Conservation (phyloP, 2,797 vertebrate genomes). For the Acanthurus tractus region DNA sequence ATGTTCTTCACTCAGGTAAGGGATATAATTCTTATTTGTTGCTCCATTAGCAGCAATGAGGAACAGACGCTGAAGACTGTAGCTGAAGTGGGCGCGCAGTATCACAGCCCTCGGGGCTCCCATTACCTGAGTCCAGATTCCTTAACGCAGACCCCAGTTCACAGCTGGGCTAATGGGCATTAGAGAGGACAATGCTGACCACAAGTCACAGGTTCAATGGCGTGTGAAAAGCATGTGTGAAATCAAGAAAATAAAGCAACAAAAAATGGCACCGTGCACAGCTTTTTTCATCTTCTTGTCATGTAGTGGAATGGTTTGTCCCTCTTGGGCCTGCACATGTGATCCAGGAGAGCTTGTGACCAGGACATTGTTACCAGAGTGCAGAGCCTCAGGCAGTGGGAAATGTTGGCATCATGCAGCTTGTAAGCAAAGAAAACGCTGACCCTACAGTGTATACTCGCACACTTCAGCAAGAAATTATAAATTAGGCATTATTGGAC, state of each 20-base stretch:
- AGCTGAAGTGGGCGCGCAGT: background rate
- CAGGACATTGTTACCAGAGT: constrained; percentile 22
- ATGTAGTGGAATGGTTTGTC: background rate
- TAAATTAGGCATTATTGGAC: constrained; percentile 25
- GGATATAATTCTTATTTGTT: constrained; percentile 17
- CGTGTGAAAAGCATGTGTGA: background rate
- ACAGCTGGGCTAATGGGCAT: constrained; percentile 13
- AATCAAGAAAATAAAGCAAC: background rate
- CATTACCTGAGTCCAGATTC: constrained; percentile 6
- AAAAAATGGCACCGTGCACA: background rate
- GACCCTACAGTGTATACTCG: constrained; percentile 19
- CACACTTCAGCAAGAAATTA: constrained; percentile 26
- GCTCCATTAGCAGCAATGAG: constrained; percentile 25
- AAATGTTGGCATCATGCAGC: constrained; percentile 31
- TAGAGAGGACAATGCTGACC: background rate
- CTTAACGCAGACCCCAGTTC: background rate
- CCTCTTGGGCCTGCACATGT: background rate
- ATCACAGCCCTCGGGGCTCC: background rate
- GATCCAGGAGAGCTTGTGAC: constrained; percentile 2
- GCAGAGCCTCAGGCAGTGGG: constrained; percentile 25
- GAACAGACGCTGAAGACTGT: constrained; percentile 18
- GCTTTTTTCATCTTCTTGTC: background rate
- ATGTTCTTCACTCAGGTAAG: constrained; percentile 6
- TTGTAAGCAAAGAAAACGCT: constrained; percentile 43
- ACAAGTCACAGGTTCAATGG: constrained; percentile 2